Percentiles rank a stretch among this genome's conserved stretches.
phyloP scores from a whole-genome alignment of 2,797 vertebrate genomes.

The Delichon dasypus region DNA sequence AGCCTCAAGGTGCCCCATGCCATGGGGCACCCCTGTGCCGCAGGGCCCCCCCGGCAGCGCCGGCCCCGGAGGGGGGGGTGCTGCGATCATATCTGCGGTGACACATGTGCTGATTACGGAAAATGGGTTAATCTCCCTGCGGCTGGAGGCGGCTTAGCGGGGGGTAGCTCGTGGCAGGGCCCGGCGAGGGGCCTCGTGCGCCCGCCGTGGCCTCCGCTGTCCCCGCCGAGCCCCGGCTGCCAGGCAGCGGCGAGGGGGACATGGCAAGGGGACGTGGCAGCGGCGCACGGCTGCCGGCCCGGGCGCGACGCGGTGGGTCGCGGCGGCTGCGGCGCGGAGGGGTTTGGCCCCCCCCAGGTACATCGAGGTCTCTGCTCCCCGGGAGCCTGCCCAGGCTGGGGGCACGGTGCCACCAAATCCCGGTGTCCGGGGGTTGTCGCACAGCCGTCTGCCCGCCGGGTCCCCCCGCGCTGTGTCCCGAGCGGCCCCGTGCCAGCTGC shows the following conservation, averaged over 20 bases:
- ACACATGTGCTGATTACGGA: slow-evolving; percentile 72
- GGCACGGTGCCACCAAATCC: background rate
- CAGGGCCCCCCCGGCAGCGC: background rate
- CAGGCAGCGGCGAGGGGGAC: background rate
- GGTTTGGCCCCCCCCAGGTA: background rate
- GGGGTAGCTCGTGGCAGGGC: slow-evolving; percentile 37
- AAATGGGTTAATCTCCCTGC: slow-evolving; percentile 72
- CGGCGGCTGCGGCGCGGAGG: background rate
- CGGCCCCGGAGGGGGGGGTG: background rate
- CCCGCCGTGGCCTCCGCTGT: background rate
- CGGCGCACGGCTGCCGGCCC: background rate
- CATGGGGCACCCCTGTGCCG: background rate
- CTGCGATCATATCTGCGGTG: slow-evolving; percentile 62
- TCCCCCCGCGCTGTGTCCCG: slow-evolving; percentile 14
- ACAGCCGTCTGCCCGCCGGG: background rate
- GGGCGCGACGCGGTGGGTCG: background rate
- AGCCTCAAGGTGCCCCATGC: background rate
- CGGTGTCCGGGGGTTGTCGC: background rate
- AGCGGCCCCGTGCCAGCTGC: slow-evolving; percentile 49
- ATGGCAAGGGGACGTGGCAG: background rate
- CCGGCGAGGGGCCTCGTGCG: slow-evolving; percentile 21
- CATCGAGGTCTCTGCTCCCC: background rate
- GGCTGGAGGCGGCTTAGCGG: slow-evolving; percentile 58
- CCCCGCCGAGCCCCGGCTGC: background rate
- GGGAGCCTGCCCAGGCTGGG: background rate